Conservation (phyloP, 64 coral and sea anemone genomes). For the Pocillopora damicornis region DNA sequence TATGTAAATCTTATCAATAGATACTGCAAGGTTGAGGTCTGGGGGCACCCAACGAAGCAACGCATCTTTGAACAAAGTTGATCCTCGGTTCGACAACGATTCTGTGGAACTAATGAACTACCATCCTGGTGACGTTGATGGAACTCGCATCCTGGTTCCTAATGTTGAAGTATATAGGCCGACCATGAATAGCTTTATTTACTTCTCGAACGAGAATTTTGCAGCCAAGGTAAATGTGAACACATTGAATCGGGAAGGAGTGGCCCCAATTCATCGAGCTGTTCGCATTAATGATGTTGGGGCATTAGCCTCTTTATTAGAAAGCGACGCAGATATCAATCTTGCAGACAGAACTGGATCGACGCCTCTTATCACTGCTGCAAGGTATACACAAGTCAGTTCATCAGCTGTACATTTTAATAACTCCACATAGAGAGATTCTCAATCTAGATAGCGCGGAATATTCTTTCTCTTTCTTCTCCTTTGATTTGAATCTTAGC, state of each 20-base stretch:
- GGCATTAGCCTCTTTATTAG: neutral
- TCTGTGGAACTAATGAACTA: conserved; percentile 7
- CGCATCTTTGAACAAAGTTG: neutral
- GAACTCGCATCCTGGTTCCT: neutral
- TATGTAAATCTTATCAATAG: neutral
- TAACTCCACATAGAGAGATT: too few species aligned
- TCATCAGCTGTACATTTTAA: neutral
- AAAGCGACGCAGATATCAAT: conserved; percentile 20
- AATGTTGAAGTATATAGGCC: neutral
- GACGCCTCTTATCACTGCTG: conserved; percentile 27
- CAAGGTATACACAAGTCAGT: neutral
- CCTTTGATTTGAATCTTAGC: too few species aligned
- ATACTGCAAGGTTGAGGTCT: conserved; percentile 1
- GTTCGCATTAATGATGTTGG: neutral
- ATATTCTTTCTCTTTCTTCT: too few species aligned
- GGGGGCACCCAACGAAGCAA: neutral
- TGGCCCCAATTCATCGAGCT: conserved; percentile 22
- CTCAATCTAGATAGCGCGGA: too few species aligned
- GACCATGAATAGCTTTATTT: neutral
- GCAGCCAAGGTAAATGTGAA: neutral
- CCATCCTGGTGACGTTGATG: conserved; percentile 2
- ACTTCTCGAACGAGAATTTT: neutral
- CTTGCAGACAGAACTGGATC: neutral
- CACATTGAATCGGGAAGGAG: neutral
- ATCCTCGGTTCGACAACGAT: conserved; percentile 1